Evolutionary conservation across 2,113 vertebrate genomes (phyloP).

Genomic region (Mesitornis unicolor): DNA sequence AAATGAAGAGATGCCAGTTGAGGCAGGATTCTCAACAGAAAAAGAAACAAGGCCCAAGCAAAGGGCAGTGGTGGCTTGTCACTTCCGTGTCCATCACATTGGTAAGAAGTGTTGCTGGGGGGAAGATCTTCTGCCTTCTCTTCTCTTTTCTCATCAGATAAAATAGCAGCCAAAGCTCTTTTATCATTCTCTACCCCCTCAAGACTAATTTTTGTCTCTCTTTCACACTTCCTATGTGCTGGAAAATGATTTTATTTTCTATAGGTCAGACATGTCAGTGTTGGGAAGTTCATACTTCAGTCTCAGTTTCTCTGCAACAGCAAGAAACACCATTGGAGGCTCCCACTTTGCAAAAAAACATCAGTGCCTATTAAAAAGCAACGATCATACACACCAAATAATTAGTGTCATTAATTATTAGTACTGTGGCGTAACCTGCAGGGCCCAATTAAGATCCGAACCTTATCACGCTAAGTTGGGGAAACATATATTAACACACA

Average conservation of each 20-base stretch:
- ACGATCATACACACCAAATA: background rate
- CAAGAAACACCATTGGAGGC: background rate
- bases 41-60: background rate
- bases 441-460: constrained; percentile 33
- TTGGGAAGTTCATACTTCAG: background rate
- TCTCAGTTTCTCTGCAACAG: background rate
- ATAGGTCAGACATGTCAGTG: background rate
- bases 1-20: background rate
- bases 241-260: background rate
- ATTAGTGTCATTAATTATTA: constrained; percentile 36
- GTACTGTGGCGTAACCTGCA: constrained; percentile 16
- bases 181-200: background rate
- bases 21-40: background rate
- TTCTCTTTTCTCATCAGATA: background rate
- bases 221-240: background rate
- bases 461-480: background rate
- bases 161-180: background rate
- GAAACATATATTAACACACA: background rate
- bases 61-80: background rate
- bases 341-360: background rate
- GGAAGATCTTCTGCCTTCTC: background rate
- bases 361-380: background rate
- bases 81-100: background rate
- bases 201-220: background rate
- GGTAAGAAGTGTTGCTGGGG: background rate